Evolutionary conservation across 2,113 vertebrate species (phyloP).

Genomic region (Chascanopsetta lugubris): DNA sequence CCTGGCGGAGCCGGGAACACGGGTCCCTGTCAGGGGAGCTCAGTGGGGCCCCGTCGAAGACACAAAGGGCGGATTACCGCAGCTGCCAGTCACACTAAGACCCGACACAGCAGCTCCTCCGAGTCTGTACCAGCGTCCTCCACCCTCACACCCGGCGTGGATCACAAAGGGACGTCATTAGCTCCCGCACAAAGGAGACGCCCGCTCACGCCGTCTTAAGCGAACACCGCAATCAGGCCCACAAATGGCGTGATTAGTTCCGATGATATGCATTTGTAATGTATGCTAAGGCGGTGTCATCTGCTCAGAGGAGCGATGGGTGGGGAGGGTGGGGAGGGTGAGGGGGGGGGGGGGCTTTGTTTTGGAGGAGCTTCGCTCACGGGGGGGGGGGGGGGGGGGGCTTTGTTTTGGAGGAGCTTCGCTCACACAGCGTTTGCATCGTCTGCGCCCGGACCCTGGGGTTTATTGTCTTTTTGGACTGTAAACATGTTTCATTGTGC

Average conservation of each 20-base stretch:
- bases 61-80: slow-evolving; percentile 85
- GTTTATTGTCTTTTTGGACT: neutral
- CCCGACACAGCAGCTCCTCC: slow-evolving; percentile 75
- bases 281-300: slow-evolving; percentile 70
- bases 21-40: slow-evolving; percentile 77
- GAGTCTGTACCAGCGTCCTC: slow-evolving; percentile 79
- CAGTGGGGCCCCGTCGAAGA: slow-evolving; percentile 79
- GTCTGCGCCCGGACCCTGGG: neutral
- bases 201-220: slow-evolving; percentile 69
- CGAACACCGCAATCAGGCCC: slow-evolving; percentile 66
- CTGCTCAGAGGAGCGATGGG: slow-evolving; percentile 54
- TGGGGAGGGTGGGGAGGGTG: slow-evolving; percentile 25
- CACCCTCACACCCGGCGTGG: slow-evolving; percentile 68
- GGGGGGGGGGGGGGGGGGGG: slow-evolving; percentile 27
- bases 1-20: slow-evolving; percentile 76
- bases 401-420: slow-evolving; percentile 42
- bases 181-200: slow-evolving; percentile 75
- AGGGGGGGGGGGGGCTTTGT: slow-evolving; percentile 40
- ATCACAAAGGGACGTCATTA: slow-evolving; percentile 83
- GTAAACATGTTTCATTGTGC: neutral
- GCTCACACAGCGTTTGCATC: slow-evolving; percentile 7
- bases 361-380: slow-evolving; percentile 29
- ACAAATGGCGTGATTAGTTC: slow-evolving; percentile 75
- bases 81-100: slow-evolving; percentile 86
- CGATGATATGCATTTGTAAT: slow-evolving; percentile 76